Base-by-base conservation (phyloP, 2,888 invertebrate genomes). In the Parnassius glacialis region DNA sequence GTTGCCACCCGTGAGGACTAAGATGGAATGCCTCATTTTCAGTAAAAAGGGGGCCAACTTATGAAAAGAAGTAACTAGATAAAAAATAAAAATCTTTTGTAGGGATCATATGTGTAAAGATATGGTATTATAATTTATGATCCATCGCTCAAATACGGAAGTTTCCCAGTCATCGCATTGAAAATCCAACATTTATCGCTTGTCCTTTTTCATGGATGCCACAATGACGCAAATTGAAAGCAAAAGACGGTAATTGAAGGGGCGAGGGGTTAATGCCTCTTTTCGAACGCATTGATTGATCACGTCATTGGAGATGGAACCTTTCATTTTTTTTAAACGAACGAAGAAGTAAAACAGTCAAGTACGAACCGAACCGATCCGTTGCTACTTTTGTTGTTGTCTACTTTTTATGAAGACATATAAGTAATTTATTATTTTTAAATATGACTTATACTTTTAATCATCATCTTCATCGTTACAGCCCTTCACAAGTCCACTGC, bases 201-300 rank as follows among this genome's bases (percentile, higher is more conserved):
- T 77, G 79, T 79, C 82, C 79, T 80, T 85, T 82, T 81, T 80
- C 82, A 80, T 75, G 70, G 75, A 70, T 75, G 78, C 79, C 78
- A 80, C 80, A 85, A 87, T 87, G 84, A 84, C 78, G 84, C 84
- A 87, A 90, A 90, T 90, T 90, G 89, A 89, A 89, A 86, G 88
- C 85, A 84, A 84, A 87, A 88, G 90, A 86, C 83, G 86, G 90
- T 89, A 89, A 91, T 90, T 90, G 87, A 84, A 81, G 78, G 85
- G 84, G 80, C 81, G 84, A 76, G 79, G 83, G 89, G 87, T 85
- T 88, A 85, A 85, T 84, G 87, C 78, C 80, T 83, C 80, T 78
- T 80, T 81, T 79, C 75, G 75, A 79, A 78, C 73, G 73, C 79
- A 70, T 76, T 90, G 90, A 90, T 86, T 85, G 90, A 90, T 90